phyloP scores from a whole-genome alignment of 92 coral and sea anemone genomes.

The Hydrozoanthus gracilis region DNA sequence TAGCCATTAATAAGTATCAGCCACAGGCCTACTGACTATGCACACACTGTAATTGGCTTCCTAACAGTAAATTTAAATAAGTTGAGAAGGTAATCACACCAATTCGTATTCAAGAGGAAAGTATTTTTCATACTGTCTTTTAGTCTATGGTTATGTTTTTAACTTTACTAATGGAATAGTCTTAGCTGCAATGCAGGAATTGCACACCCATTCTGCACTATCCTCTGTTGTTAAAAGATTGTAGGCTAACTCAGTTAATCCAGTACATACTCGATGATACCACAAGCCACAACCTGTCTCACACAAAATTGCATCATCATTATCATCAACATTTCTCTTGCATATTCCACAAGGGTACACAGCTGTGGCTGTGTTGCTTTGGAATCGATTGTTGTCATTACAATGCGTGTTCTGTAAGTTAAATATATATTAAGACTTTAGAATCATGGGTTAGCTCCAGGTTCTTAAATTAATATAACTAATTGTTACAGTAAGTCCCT shows the following conservation, averaged over 20 bases:
- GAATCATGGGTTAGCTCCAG: not conserved
- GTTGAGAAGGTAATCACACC: not conserved
- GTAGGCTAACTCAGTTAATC: conserved; percentile 91
- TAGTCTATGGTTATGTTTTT: conserved; percentile 59
- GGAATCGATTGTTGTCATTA: conserved; percentile 28
- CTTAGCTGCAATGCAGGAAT: conserved; percentile 87
- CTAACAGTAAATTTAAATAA: not conserved
- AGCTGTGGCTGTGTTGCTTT: conserved; percentile 2
- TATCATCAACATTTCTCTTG: conserved; percentile 91
- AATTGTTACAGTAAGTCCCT: too few relatives aligned
- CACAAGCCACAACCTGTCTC: conserved; percentile 98
- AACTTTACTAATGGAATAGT: conserved; percentile 92
- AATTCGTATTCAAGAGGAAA: not conserved
- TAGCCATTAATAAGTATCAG: not conserved
- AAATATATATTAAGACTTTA: not conserved
- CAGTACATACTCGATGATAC: conserved; percentile 98
- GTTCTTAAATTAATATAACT: too few relatives aligned
- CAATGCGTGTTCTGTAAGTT: conserved; percentile 14
- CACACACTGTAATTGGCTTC: not conserved
- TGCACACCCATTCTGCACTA: conserved; percentile 99
- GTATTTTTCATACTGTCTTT: not conserved
- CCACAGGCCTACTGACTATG: not conserved
- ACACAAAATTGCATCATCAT: conserved; percentile 96
- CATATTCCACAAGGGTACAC: conserved; percentile 98
- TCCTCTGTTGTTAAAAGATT: conserved; percentile 86